Conservation (phyloP, 2,888 invertebrate species). For the Clusia tigrina region DNA sequence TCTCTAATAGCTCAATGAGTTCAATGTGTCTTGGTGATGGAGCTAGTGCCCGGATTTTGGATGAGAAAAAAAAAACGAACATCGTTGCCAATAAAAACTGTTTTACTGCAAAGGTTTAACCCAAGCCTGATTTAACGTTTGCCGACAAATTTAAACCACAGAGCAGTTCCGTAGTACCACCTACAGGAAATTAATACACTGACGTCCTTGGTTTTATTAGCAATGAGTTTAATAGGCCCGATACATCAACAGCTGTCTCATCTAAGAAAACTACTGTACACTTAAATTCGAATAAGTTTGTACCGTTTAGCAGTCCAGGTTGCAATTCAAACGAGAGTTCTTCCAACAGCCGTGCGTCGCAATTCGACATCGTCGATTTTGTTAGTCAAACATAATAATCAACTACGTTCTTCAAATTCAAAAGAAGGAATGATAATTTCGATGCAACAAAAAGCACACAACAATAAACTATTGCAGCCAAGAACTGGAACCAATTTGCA, state of each 20-base stretch:
- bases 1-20: conserved; percentile 59
- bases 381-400: conserved; percentile 35
- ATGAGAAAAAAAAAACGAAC: conserved; percentile 18
- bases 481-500: conserved; percentile 19
- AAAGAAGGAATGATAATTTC: background rate
- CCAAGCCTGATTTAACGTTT: conserved; percentile 59
- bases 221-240: conserved; percentile 21
- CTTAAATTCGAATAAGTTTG: conserved; percentile 21
- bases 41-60: background rate
- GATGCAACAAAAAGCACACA: background rate
- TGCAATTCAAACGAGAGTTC: conserved; percentile 49
- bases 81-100: conserved; percentile 16
- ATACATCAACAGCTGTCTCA: background rate
- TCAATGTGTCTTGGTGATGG: conserved; percentile 47
- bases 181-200: conserved; percentile 12
- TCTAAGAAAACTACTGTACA: background rate
- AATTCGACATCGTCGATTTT: conserved; percentile 45
- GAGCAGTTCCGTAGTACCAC: conserved; percentile 32
- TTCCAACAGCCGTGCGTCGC: conserved; percentile 51
- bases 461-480: background rate
- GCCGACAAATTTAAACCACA: conserved; percentile 57
- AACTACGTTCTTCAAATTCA: conserved; percentile 28
- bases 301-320: conserved; percentile 27
- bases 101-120: conserved; percentile 14
- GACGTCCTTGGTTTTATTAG: conserved; percentile 21